Percentiles rank a stretch among this genome's conserved stretches.
These are phyloP conservation scores for Nothocercus julius DNA, from an alignment of 2,113 vertebrate species.

Conservation along the genomic window DNA sequence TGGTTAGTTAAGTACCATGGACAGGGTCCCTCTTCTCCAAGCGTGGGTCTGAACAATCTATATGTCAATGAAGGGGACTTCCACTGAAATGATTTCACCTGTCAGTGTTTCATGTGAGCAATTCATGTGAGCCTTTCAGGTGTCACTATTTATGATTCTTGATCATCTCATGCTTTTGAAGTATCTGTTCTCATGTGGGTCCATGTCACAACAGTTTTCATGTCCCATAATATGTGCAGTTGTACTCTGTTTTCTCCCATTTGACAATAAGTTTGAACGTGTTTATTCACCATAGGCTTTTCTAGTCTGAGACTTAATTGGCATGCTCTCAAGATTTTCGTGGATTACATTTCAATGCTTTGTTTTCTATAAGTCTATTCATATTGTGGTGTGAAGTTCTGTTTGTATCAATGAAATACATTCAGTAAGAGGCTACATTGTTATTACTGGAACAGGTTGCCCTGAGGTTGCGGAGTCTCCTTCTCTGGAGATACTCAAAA, in stretches of 20 bases:
- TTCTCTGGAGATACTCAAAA: no score
- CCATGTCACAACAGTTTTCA: neutral
- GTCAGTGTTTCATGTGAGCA: neutral
- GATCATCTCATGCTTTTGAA: neutral
- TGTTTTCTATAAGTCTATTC: neutral
- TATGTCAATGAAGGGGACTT: neutral
- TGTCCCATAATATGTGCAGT: neutral
- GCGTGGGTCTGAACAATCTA: fast-evolving
- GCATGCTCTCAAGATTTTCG: fast-evolving
- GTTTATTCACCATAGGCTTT: neutral
- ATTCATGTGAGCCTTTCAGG: neutral
- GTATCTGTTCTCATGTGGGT: neutral
- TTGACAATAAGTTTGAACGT: neutral
- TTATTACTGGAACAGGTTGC: no score
- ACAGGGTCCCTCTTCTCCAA: constrained; percentile 3
- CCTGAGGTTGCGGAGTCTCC: no score
- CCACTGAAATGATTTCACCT: neutral
- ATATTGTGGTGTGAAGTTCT: neutral
- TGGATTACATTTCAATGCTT: neutral
- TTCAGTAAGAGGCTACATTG: neutral
- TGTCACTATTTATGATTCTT: neutral
- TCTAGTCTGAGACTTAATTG: neutral
- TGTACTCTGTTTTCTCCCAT: neutral
- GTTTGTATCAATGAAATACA: neutral
- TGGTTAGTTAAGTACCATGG: constrained; percentile 35